Conservation (phyloP, 2,888 invertebrate genomes). For the Formica aserva region DNA sequence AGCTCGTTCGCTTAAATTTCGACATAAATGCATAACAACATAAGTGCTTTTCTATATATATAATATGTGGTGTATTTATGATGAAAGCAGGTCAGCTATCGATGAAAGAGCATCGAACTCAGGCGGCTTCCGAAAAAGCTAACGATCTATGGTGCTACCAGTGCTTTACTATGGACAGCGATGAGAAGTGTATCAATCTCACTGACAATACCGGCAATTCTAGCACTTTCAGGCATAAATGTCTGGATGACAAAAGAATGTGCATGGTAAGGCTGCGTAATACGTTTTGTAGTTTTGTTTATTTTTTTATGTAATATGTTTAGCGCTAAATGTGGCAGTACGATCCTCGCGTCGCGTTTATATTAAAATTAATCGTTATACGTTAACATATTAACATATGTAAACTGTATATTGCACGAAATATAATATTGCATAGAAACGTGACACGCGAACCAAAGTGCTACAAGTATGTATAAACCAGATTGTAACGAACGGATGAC, state of each 20-base stretch:
- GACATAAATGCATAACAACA: not conserved
- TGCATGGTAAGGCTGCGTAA: conserved; percentile 90
- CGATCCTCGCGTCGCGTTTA: not conserved
- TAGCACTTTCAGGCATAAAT: conserved; percentile 90
- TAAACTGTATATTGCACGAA: not conserved
- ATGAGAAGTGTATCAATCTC: conserved; percentile 90
- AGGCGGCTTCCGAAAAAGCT: conserved; percentile 91
- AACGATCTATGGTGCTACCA: conserved; percentile 94
- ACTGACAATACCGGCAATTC: conserved; percentile 86
- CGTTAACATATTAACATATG: not conserved
- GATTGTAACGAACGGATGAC: conserved; percentile 12
- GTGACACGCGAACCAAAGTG: conserved; percentile 1
- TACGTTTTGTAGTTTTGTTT: conserved; percentile 16
- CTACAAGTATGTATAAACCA: not conserved
- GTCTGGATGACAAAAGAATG: conserved; percentile 91
- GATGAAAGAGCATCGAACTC: conserved; percentile 91
- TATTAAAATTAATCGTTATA: not conserved
- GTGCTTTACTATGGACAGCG: conserved; percentile 92
- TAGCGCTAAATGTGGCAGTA: not conserved
- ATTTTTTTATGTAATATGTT: not conserved
- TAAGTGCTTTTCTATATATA: not conserved
- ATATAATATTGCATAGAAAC: not conserved
- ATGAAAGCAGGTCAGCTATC: conserved; percentile 82
- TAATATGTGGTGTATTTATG: not conserved
- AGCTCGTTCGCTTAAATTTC: not conserved